Conservation (phyloP, 2,797 vertebrate species). For the Bradypodion pumilum region DNA sequence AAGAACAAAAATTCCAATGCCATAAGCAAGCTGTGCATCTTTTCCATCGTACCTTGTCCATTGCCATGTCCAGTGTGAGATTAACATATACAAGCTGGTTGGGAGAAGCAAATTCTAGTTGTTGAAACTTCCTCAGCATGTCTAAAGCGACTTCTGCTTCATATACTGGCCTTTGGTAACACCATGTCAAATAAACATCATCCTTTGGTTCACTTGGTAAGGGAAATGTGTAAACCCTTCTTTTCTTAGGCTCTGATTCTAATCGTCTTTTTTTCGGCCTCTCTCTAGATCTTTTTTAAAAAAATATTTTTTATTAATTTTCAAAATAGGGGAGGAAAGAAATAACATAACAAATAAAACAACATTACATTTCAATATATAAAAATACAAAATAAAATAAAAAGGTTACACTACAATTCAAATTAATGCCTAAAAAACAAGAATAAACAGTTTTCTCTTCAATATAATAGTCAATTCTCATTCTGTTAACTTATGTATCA, state of each 20-base stretch:
- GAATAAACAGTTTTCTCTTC: too few relatives aligned
- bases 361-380: too few relatives aligned
- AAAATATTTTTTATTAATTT: too few relatives aligned
- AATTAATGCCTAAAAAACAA: too few relatives aligned
- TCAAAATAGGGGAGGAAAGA: too few relatives aligned
- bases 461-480: too few relatives aligned
- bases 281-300: conserved; percentile 66
- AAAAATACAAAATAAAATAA: too few relatives aligned
- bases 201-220: conserved; percentile 82
- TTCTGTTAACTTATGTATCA: too few relatives aligned
- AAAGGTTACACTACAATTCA: too few relatives aligned
- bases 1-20: not conserved
- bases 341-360: too few relatives aligned
- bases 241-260: conserved; percentile 20
- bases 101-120: conserved; percentile 84
- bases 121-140: conserved; percentile 86
- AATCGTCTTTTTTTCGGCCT: conserved; percentile 45
- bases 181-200: conserved; percentile 86
- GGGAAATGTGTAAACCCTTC: conserved; percentile 55
- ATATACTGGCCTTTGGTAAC: conserved; percentile 77
- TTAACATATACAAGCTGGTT: conserved; percentile 82
- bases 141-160: conserved; percentile 74
- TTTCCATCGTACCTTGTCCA: conserved; percentile 84
- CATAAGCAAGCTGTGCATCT: not conserved
- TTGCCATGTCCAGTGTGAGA: conserved; percentile 86